Conservation (phyloP, 2,113 vertebrate genomes). For the Leucoraja erinaceus region DNA sequence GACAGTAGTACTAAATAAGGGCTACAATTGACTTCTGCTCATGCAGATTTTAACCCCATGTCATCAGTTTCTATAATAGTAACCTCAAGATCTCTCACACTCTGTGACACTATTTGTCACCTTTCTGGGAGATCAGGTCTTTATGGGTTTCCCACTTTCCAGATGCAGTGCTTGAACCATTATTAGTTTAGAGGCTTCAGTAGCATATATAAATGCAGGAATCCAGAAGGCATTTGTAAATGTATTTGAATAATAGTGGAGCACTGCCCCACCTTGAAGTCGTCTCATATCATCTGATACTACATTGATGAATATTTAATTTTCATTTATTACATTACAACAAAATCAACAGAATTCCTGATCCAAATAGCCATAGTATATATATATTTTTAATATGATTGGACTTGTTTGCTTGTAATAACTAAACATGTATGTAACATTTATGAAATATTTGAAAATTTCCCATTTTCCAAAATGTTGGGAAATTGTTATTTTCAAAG, state of each 20-base stretch:
- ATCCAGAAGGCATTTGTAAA: background rate
- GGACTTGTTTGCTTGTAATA: background rate
- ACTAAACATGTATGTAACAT: background rate
- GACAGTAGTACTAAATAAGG: background rate
- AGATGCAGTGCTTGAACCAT: background rate
- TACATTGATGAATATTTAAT: background rate
- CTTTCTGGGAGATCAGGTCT: background rate
- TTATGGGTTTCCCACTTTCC: background rate
- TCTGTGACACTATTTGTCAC: background rate
- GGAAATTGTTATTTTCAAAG: background rate
- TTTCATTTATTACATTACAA: background rate
- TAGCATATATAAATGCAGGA: background rate
- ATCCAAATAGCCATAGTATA: background rate
- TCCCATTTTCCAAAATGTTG: background rate
- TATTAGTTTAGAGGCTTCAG: background rate
- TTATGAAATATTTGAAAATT: background rate
- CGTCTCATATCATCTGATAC: background rate
- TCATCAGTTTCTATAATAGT: background rate
- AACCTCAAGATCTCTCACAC: background rate
- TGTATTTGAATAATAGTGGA: background rate
- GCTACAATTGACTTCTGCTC: background rate
- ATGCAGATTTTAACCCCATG: background rate
- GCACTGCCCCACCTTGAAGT: background rate
- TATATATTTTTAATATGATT: background rate
- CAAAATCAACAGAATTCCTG: background rate